Base-by-base conservation (phyloP, 2,797 vertebrate genomes). In the Protonibea diacanthus region DNA sequence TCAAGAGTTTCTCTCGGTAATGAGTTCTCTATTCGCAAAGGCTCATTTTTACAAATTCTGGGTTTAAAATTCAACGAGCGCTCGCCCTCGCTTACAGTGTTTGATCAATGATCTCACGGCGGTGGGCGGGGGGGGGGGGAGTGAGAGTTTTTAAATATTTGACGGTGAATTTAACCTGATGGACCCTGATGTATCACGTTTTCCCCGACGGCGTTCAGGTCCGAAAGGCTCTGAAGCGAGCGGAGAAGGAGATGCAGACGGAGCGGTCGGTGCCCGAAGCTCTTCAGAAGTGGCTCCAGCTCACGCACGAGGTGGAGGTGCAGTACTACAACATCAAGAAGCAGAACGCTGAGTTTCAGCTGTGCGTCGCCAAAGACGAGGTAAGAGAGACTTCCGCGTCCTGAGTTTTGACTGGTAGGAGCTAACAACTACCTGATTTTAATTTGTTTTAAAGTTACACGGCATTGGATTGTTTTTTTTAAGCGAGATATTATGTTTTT, bases 251-350 rank as follows among this genome's bases (percentile, higher is more conserved):
- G 85, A 92, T 99, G 88, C 95, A 97, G 91, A 96, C 96, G 27
- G 97, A 96, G 83, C 97, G 97, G 92, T 98, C 97, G 74, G 96
- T 99, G 83, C 97, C 98, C 3, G 98, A 99, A 88, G 96, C 98
- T 4, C 95, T 99, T 56, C 98, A 99, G 89, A 99, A 98, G 92
- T 99, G 98, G 98, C 97, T 99, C 21, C 98, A 99, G 91, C 94
- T 99, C 86, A 99, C 98, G 0, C 97, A 99, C 1, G 98, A 99
- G 94, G 98, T 99, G 74, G 98, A 99, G 94, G 97, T 99, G 4
- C 98, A 99, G 0, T 99, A 99, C 94, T 99, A 99, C 93, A 99
- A 99, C 90, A 98, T 99, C 88, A 99, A 99, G 95, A 98, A 98
- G 29, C 98, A 99, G 82, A 97, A 92, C 38, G 98, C 98, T 0